phyloP scores from a whole-genome alignment of 53 echinoderm and acorn worm genomes.

The Pentamera pediparva region DNA sequence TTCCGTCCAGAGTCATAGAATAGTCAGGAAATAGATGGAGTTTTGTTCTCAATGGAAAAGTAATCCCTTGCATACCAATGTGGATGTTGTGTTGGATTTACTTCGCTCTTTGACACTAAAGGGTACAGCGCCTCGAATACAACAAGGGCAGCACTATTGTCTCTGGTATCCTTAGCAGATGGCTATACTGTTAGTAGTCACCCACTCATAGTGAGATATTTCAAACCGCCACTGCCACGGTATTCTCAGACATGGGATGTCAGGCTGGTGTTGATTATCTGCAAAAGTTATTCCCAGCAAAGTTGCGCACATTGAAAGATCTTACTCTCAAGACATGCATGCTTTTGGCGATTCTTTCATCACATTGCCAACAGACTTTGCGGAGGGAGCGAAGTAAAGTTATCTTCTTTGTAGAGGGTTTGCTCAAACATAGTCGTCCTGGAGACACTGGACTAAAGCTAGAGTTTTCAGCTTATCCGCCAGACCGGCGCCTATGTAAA shows the following conservation, averaged over 20 bases:
- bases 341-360: conserved; percentile 20
- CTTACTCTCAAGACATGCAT: conserved; percentile 24
- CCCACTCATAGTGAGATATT: conserved; percentile 21
- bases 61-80: neutral
- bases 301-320: neutral
- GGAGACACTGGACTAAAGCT: conserved; percentile 16
- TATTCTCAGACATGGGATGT: conserved; percentile 38
- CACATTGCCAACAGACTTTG: conserved; percentile 28
- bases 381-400: neutral
- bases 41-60: conserved; percentile 14
- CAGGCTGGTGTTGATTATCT: conserved; percentile 9
- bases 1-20: no score
- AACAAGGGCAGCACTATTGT: conserved; percentile 23
- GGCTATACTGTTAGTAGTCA: conserved; percentile 33
- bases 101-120: neutral
- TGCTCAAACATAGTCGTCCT: no score
- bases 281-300: conserved; percentile 24
- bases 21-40: conserved; percentile 31
- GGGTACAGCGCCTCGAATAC: conserved; percentile 31
- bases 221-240: conserved; percentile 14
- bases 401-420: neutral
- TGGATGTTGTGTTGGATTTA: neutral
- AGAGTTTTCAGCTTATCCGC: conserved; percentile 24
- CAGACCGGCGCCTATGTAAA: conserved; percentile 31
- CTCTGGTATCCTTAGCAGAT: conserved; percentile 4